Percentiles rank a stretch among this genome's conserved stretches.
Evolutionary conservation across 1,140 invertebrate species (phyloP).

Genomic region (Apis dorsata): DNA sequence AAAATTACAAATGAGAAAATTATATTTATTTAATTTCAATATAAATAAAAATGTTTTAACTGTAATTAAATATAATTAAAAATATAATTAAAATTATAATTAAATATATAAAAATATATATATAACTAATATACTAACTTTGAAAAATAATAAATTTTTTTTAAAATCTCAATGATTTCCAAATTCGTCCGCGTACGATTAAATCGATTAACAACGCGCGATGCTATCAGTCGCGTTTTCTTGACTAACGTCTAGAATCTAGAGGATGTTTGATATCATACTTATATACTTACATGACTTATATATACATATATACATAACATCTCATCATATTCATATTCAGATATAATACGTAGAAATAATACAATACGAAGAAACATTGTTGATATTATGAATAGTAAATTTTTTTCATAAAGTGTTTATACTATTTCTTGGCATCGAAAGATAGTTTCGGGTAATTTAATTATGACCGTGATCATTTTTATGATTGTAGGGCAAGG

Average conservation of each 20-base stretch:
- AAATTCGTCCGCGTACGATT: neutral
- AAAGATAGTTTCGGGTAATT: conserved; percentile 9
- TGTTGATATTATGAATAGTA: neutral
- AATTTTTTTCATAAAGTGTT: neutral
- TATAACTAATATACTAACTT: conserved; percentile 2
- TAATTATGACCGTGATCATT: conserved; percentile 21
- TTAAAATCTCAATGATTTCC: neutral
- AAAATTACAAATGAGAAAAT: neutral
- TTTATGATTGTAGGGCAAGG: neutral
- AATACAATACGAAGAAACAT: conserved; percentile 21
- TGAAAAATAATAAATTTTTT: neutral
- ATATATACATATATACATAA: neutral
- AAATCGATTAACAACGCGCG: neutral
- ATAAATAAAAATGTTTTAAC: neutral
- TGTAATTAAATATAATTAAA: neutral
- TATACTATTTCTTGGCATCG: neutral
- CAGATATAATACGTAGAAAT: neutral
- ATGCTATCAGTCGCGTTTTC: conserved; percentile 11
- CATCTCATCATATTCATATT: neutral
- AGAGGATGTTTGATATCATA: neutral
- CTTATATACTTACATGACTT: conserved; percentile 15
- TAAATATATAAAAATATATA: neutral
- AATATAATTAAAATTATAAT: neutral
- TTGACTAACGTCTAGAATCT: conserved; percentile 5
- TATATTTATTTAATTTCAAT: neutral